phyloP scores from a whole-genome alignment of 2,113 vertebrate species.

The Aix galericulata region DNA sequence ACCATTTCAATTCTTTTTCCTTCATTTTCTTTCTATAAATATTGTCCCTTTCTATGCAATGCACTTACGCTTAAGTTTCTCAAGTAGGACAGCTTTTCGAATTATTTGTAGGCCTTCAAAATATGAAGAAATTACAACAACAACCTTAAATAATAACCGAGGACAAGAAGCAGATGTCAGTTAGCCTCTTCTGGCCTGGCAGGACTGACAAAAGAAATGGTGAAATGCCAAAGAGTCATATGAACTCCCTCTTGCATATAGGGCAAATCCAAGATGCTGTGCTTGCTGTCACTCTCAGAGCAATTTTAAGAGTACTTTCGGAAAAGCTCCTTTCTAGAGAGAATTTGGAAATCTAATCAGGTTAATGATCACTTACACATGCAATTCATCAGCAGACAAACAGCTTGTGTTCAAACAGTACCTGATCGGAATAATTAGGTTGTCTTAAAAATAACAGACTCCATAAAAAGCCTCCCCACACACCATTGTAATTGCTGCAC shows the following conservation, averaged over 20 bases:
- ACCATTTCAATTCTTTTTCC: not conserved
- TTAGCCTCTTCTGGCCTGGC: not conserved
- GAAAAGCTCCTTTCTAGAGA: not conserved
- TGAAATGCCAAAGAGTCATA: not conserved
- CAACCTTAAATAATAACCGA: not conserved
- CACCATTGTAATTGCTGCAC: not conserved
- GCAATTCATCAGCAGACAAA: not conserved
- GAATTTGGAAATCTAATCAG: not conserved
- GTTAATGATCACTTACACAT: not conserved
- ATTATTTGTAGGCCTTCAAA: not conserved
- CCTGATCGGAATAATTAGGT: not conserved
- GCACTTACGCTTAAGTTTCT: not conserved
- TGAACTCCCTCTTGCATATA: not conserved
- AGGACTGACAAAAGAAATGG: not conserved
- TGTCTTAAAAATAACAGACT: not conserved
- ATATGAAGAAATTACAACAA: not conserved
- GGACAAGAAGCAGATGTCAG: not conserved
- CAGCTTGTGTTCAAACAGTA: not conserved
- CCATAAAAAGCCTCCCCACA: not conserved
- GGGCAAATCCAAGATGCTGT: not conserved
- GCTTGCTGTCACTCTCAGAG: not conserved
- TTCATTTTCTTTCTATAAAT: not conserved
- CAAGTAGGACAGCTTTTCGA: not conserved
- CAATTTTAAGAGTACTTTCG: not conserved
- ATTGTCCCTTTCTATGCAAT: not conserved